Evolutionary conservation across 2,888 invertebrate species (phyloP).

Genomic region (Azorinus chamasolen): DNA sequence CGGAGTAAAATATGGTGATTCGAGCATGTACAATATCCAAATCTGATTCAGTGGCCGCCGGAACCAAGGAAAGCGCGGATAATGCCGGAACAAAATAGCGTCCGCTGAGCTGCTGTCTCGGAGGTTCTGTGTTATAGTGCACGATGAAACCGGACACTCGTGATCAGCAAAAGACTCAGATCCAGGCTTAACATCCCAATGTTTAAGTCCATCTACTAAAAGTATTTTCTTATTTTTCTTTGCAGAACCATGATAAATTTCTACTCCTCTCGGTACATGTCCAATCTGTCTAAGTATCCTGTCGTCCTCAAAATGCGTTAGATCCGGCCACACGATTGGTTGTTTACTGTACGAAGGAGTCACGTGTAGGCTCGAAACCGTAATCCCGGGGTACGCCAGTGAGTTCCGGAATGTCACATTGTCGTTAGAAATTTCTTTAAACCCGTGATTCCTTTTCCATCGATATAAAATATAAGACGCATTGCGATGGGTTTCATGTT

Average conservation of each 20-base stretch:
- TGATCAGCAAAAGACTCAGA: slow-evolving; percentile 38
- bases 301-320: slow-evolving; percentile 30
- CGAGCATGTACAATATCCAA: slow-evolving; percentile 55
- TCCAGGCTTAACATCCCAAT: slow-evolving; percentile 50
- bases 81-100: slow-evolving; percentile 47
- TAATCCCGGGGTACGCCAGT: neutral
- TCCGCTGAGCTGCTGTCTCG: slow-evolving; percentile 18
- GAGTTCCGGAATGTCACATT: neutral
- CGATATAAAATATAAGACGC: slow-evolving; percentile 15
- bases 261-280: slow-evolving; percentile 16
- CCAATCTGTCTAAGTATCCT: slow-evolving; percentile 41
- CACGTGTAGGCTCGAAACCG: neutral
- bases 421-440: neutral
- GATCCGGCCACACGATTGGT: slow-evolving; percentile 23
- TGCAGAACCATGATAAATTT: neutral
- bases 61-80: slow-evolving; percentile 11
- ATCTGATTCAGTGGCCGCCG: slow-evolving; percentile 39
- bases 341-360: neutral
- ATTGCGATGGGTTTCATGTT: slow-evolving; percentile 17
- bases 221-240: slow-evolving; percentile 46
- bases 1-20: slow-evolving; percentile 86
- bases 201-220: slow-evolving; percentile 33
- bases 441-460: neutral
- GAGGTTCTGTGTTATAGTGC: slow-evolving; percentile 90
- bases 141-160: slow-evolving; percentile 95